Percentiles rank a stretch among this genome's conserved stretches.
These are phyloP conservation scores for Meriones unguiculatus DNA, from an alignment of 2,113 vertebrate species.

Conservation along the genomic window DNA sequence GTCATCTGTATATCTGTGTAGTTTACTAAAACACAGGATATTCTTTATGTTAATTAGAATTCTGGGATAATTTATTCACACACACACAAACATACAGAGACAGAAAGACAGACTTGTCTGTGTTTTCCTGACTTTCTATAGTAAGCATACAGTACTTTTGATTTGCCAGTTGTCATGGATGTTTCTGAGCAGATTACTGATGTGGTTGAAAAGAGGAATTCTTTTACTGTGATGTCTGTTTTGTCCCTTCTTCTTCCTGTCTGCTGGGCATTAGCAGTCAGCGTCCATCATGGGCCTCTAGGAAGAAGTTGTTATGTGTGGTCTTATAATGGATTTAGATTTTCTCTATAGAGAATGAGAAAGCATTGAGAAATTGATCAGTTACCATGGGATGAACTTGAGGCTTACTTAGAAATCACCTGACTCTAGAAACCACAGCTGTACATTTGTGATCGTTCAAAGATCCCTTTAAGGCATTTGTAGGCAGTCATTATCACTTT, in stretches of 20 bases:
- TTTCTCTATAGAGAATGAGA: constrained; percentile 44
- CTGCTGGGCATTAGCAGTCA: constrained; percentile 36
- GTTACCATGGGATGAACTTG: background rate
- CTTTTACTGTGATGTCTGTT: background rate
- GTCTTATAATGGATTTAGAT: constrained; percentile 59
- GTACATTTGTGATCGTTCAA: background rate
- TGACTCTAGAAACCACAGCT: constrained; percentile 38
- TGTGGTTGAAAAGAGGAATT: constrained; percentile 32
- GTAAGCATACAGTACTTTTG: background rate
- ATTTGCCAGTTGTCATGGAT: constrained; percentile 12
- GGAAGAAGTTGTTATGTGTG: constrained; percentile 32
- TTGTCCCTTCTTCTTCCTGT: constrained; percentile 33
- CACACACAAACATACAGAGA: background rate
- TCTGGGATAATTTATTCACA: no score
- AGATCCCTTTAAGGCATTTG: constrained; percentile 26
- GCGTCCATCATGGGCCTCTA: constrained; percentile 17
- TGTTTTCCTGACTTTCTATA: constrained; percentile 10
- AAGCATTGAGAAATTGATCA: constrained; percentile 44
- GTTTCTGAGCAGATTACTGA: background rate
- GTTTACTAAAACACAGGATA: background rate
- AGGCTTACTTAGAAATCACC: constrained; percentile 23
- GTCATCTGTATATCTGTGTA: background rate
- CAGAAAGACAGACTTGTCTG: background rate
- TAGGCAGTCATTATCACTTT: constrained; percentile 47
- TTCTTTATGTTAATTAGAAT: background rate